Conservation (phyloP, 2,888 invertebrate species). For the Lomographa bimaculata region DNA sequence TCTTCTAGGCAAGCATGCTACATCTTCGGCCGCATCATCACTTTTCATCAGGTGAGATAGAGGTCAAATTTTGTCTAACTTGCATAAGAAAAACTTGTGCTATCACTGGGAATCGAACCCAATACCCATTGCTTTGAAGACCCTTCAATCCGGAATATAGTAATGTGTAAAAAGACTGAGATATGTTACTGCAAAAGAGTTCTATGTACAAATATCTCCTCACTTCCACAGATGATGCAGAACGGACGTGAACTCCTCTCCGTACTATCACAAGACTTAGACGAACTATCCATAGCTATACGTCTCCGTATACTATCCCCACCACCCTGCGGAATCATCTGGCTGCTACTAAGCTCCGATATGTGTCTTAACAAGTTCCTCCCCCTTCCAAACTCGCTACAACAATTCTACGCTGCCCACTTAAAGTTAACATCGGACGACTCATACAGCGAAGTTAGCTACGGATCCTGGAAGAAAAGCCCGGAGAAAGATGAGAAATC, state of each 20-base stretch:
- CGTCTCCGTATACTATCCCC: constrained; percentile 63
- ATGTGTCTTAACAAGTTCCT: constrained; percentile 75
- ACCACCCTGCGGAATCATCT: constrained; percentile 67
- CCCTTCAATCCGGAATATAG: too few species aligned
- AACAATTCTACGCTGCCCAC: constrained; percentile 75
- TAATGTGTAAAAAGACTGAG: too few species aligned
- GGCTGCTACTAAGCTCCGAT: constrained; percentile 70
- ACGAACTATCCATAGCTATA: constrained; percentile 70
- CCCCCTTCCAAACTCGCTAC: constrained; percentile 68
- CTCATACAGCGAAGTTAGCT: constrained; percentile 67
- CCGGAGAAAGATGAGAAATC: constrained; percentile 55
- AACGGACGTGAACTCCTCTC: constrained; percentile 71
- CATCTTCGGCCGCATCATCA: too few species aligned
- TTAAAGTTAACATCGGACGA: constrained; percentile 66
- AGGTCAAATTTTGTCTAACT: too few species aligned
- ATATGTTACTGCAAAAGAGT: too few species aligned
- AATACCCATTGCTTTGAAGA: too few species aligned
- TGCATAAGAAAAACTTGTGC: too few species aligned
- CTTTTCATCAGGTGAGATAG: too few species aligned
- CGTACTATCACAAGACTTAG: constrained; percentile 63
- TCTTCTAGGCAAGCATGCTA: too few species aligned
- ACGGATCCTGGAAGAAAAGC: constrained; percentile 73
- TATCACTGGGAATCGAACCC: too few species aligned
- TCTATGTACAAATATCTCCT: too few species aligned
- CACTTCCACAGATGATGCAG: constrained; percentile 80